Evolutionary conservation across 2,888 invertebrate species (phyloP).

Genomic region (Phortica okadai): DNA sequence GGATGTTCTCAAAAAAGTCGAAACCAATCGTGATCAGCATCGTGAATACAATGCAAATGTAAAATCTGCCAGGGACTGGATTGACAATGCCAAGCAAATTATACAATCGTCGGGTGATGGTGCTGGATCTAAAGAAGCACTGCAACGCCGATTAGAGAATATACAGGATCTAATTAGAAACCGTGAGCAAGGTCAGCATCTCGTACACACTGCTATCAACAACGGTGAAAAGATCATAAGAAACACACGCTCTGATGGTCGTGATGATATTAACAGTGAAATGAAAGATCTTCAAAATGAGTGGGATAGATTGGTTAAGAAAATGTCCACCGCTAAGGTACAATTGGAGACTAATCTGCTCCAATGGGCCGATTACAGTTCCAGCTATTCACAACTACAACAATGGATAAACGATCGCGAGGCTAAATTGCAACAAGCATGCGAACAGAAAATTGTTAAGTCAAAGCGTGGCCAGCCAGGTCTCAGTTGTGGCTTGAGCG

Average conservation of each 20-base stretch:
- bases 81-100: slow-evolving; percentile 89
- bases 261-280: slow-evolving; percentile 90
- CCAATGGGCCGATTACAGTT: slow-evolving; percentile 98
- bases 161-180: slow-evolving; percentile 88
- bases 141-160: slow-evolving; percentile 87
- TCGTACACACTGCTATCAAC: slow-evolving; percentile 91
- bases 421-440: slow-evolving; percentile 92
- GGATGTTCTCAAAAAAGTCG: slow-evolving; percentile 93
- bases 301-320: slow-evolving; percentile 94
- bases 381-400: slow-evolving; percentile 92
- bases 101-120: slow-evolving; percentile 89
- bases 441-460: slow-evolving; percentile 88
- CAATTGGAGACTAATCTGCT: slow-evolving; percentile 91
- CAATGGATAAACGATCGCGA: slow-evolving; percentile 97
- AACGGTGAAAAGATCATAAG: slow-evolving; percentile 93
- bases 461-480: slow-evolving; percentile 88
- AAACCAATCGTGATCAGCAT: slow-evolving; percentile 91
- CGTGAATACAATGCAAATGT: slow-evolving; percentile 87
- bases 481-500: slow-evolving; percentile 87
- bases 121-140: slow-evolving; percentile 87
- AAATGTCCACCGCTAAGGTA: slow-evolving; percentile 93
- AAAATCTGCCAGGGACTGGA: slow-evolving; percentile 88
- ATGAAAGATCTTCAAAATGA: slow-evolving; percentile 93
- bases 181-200: slow-evolving; percentile 91
- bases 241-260: slow-evolving; percentile 92